Conservation (phyloP, 2,797 vertebrate genomes). For the Phoeniculus purpureus region DNA sequence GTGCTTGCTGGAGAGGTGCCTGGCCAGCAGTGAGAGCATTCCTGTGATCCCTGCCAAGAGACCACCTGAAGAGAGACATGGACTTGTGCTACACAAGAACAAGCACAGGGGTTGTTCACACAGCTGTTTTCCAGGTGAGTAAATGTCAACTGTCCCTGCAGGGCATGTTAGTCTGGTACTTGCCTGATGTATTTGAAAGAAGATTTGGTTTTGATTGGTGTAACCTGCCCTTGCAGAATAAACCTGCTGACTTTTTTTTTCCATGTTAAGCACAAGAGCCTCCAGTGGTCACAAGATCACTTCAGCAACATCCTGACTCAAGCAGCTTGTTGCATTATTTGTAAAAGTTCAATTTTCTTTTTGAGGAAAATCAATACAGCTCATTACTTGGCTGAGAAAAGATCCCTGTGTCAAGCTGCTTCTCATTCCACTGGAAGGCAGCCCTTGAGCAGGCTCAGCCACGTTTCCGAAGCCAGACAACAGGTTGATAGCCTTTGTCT, state of each 20-base stretch:
- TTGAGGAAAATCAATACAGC: slow-evolving; percentile 58
- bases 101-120: background rate
- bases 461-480: background rate
- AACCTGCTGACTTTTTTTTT: background rate
- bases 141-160: background rate
- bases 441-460: background rate
- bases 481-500: slow-evolving; percentile 9
- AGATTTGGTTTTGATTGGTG: background rate
- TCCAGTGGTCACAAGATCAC: background rate
- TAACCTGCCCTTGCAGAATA: background rate
- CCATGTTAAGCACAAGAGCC: background rate
- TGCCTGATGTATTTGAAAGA: background rate
- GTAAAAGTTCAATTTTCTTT: slow-evolving; percentile 56
- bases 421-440: slow-evolving; percentile 39
- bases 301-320: slow-evolving; percentile 31
- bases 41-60: background rate
- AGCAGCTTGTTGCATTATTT: slow-evolving; percentile 6
- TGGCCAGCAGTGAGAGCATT: background rate
- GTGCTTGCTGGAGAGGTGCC: background rate
- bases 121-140: background rate
- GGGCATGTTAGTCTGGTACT: background rate
- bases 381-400: slow-evolving; percentile 56
- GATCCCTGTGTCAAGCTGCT: slow-evolving; percentile 32
- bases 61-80: background rate
- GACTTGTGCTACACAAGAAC: background rate